Conservation (phyloP, 1,140 invertebrate genomes). For the Caenorhabditis elegans region DNA sequence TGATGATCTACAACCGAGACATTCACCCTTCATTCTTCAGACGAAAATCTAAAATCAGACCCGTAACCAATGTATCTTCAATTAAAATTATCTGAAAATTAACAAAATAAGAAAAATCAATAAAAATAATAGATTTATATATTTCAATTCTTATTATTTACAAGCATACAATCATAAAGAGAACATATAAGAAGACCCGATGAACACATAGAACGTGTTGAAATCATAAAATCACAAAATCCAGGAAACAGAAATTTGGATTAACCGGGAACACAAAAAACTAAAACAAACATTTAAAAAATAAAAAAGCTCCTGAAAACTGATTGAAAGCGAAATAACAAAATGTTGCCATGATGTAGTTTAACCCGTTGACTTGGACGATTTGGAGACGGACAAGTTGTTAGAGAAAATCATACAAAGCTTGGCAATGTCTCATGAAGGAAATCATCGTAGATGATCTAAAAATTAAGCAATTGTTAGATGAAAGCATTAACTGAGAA, state of each 20-base stretch:
- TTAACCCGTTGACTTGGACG: constrained; percentile 1
- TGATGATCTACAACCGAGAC: neutral
- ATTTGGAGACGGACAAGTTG: too few relatives aligned
- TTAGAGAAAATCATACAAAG: neutral
- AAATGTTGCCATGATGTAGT: neutral
- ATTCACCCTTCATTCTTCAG: neutral
- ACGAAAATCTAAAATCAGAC: neutral
- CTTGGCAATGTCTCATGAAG: constrained; percentile 18
- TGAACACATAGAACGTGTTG: constrained; percentile 25
- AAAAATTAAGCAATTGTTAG: neutral
- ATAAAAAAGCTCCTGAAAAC: too few relatives aligned
- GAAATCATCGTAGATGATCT: constrained; percentile 28
- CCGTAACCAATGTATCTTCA: too few relatives aligned
- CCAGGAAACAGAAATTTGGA: neutral
- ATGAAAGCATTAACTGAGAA: neutral
- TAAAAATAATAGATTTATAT: neutral
- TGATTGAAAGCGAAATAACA: too few relatives aligned
- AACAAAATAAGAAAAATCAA: neutral
- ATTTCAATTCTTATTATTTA: too few relatives aligned
- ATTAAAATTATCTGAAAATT: too few relatives aligned
- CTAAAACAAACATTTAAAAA: too few relatives aligned
- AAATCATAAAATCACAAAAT: too few relatives aligned
- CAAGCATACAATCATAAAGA: too few relatives aligned
- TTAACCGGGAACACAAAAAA: too few relatives aligned
- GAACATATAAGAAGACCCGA: constrained; percentile 9